Conservation (phyloP, 2,797 vertebrate species). For the Fistularia commersonii region DNA sequence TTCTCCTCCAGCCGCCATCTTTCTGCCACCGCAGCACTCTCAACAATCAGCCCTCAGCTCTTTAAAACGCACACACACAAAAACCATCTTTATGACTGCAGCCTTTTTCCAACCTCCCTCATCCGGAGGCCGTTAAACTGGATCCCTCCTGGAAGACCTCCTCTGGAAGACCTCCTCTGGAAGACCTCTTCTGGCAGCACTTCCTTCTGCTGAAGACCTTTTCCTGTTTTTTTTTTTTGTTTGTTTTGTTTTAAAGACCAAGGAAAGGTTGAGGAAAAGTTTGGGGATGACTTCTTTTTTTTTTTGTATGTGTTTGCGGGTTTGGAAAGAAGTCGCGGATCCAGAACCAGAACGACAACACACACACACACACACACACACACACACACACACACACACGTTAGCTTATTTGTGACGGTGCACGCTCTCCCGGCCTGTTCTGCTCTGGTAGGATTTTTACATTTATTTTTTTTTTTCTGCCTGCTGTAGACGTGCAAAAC, state of each 20-base stretch:
- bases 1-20: slow-evolving; percentile 28
- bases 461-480: slow-evolving; percentile 41
- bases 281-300: too few relatives aligned
- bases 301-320: too few relatives aligned
- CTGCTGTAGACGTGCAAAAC: slow-evolving; percentile 57
- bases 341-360: too few relatives aligned
- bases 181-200: slow-evolving; percentile 32
- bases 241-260: slow-evolving; percentile 67
- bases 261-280: slow-evolving; percentile 44
- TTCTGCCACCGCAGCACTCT: slow-evolving; percentile 58
- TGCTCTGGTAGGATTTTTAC: slow-evolving; percentile 43
- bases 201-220: slow-evolving; percentile 8
- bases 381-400: slow-evolving; percentile 5
- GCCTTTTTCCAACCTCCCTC: slow-evolving; percentile 55
- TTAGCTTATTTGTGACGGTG: slow-evolving; percentile 51
- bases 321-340: too few relatives aligned
- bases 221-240: neutral
- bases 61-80: slow-evolving; percentile 38
- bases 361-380: slow-evolving; percentile 2
- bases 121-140: slow-evolving; percentile 65
- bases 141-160: slow-evolving; percentile 63
- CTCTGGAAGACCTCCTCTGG: slow-evolving; percentile 62
- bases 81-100: slow-evolving; percentile 57
- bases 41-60: slow-evolving; percentile 50
- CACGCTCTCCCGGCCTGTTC: slow-evolving; percentile 55